Percentiles rank a stretch among this genome's conserved stretches.
Conservation (phyloP, 2,888 invertebrate species). For the Macropis europaea region DNA sequence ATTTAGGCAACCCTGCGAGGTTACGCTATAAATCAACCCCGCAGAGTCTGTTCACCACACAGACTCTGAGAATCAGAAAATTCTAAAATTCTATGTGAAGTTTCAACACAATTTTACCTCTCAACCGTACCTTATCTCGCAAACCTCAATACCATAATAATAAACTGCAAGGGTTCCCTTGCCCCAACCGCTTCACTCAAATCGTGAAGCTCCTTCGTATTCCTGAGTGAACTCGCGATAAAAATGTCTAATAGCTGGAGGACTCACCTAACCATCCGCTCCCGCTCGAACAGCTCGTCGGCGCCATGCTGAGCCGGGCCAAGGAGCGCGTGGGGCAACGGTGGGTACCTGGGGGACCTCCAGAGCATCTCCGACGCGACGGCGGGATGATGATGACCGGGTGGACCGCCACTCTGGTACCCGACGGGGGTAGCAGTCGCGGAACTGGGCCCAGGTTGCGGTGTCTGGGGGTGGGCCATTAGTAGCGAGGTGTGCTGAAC, state of each 20-base stretch:
- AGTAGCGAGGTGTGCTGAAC: constrained; percentile 83
- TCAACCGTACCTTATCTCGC: no score
- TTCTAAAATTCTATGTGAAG: no score
- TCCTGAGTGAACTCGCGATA: not conserved
- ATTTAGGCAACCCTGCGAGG: no score
- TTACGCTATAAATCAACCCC: no score
- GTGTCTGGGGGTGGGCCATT: constrained; percentile 82
- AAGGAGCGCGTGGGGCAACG: constrained; percentile 81
- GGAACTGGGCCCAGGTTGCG: constrained; percentile 68
- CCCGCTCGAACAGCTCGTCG: constrained; percentile 82
- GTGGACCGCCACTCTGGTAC: constrained; percentile 66
- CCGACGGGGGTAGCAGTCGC: constrained; percentile 63
- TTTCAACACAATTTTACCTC: no score
- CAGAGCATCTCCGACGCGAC: constrained; percentile 78
- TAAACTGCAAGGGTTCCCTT: no score
- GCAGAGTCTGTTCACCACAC: no score
- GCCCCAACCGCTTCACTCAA: no score
- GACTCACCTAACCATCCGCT: constrained; percentile 85
- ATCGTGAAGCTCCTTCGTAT: no score
- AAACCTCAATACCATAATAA: no score
- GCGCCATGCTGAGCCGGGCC: constrained; percentile 79
- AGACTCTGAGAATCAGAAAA: no score
- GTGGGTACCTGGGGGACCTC: constrained; percentile 81
- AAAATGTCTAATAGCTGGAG: not conserved
- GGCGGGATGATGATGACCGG: constrained; percentile 70